Evolutionary conservation across 2,797 vertebrate genomes (phyloP).

Genomic region (Meda fulgida): DNA sequence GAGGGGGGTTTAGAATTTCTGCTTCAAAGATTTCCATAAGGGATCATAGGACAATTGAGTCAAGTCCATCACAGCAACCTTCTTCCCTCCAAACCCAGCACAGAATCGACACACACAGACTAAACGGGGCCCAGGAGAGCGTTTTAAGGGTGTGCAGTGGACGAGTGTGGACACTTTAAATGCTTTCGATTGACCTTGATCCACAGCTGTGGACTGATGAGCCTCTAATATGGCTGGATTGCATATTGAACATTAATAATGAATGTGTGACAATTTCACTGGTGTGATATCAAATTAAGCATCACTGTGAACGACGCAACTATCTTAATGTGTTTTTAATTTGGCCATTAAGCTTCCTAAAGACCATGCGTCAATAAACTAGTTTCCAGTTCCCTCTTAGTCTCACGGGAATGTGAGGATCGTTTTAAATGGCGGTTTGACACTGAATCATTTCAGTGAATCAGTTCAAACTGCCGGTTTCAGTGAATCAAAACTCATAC

Average conservation of each 20-base stretch:
- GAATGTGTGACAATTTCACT: background rate
- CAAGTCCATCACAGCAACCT: conserved; percentile 5
- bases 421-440: background rate
- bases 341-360: conserved; percentile 21
- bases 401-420: background rate
- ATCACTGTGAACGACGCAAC: background rate
- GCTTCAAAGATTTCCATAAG: conserved; percentile 39
- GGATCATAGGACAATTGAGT: conserved; percentile 26
- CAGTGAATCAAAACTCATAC: too few relatives aligned
- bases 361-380: conserved; percentile 13
- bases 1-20: conserved; percentile 8
- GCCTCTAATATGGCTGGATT: background rate
- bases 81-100: background rate
- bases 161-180: conserved; percentile 9
- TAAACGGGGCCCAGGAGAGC: conserved; percentile 6
- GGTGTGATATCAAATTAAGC: conserved; percentile 7
- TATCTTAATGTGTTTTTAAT: conserved; percentile 25
- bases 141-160: background rate
- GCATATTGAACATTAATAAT: conserved; percentile 7
- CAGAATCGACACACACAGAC: conserved; percentile 21
- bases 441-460: background rate
- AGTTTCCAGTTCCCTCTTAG: conserved; percentile 2
- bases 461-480: background rate
- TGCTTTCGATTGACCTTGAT: conserved; percentile 34
- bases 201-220: conserved; percentile 1